Percentiles rank a stretch among this genome's conserved stretches.
phyloP scores from a whole-genome alignment of 2,888 invertebrate genomes.

The Mesochorus sp. region DNA sequence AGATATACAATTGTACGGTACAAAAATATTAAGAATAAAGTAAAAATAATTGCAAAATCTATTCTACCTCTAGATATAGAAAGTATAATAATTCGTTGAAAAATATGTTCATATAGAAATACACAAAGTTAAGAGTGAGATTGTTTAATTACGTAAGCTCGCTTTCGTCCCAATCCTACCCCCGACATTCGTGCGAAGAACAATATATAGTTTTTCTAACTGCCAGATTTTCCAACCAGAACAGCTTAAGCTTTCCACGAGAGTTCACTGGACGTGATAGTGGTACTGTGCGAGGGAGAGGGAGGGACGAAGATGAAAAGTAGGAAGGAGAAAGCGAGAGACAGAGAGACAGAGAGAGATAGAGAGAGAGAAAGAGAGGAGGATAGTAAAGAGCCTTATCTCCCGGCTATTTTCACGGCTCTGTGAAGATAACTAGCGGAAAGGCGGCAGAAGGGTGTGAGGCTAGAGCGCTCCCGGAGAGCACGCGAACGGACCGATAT shows the following conservation, averaged over 20 bases:
- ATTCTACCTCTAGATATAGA: background rate
- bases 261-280: constrained; percentile 22
- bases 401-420: constrained; percentile 52
- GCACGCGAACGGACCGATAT: constrained; percentile 52
- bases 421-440: constrained; percentile 54
- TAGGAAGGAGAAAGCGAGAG: background rate
- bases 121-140: constrained; percentile 11
- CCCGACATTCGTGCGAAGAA: constrained; percentile 11
- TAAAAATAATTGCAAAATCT: too few relatives aligned
- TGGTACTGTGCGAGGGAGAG: background rate
- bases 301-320: background rate
- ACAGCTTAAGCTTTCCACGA: constrained; percentile 47
- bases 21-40: too few relatives aligned
- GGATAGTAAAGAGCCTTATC: constrained; percentile 54
- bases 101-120: background rate
- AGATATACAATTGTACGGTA: too few relatives aligned
- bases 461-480: constrained; percentile 47
- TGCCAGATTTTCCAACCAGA: constrained; percentile 50
- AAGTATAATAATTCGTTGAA: constrained; percentile 7
- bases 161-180: background rate
- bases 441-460: constrained; percentile 36
- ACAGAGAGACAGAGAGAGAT: background rate
- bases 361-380: background rate
- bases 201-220: constrained; percentile 55
- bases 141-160: background rate